Base-by-base conservation (phyloP, 1,140 invertebrate genomes). In the Lasioglossum albipes region DNA sequence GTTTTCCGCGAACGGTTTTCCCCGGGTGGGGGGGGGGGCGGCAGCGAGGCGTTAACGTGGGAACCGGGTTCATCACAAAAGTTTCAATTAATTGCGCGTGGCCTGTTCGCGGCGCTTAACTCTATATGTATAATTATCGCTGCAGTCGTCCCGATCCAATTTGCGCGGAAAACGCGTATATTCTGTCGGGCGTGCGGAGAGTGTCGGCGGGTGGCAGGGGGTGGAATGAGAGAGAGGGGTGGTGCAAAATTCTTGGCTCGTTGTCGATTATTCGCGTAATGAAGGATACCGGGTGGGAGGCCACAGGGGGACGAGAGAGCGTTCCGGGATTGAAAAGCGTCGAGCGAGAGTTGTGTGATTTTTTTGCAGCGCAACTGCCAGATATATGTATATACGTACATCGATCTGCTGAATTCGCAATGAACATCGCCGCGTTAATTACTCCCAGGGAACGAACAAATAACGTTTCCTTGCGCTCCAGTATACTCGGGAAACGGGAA, bases 231-330 rank as follows among this genome's bases (percentile, higher is more conserved):
- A 16, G 52, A 0, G 5, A 16, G 2, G 13, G 52, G 59, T 22
- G 13, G 36, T 36, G 36, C 36, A 36, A 64, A 64, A 64, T 64
- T 64, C 27, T 64, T 64, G 61, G 13, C 61, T 64, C 61, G 61
- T 64, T 31, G 61, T 31, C 22, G 61, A 64, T 64, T 64, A 64
- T 64, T 64, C 61, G 61, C 27, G 22, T 64, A 64, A 64, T 36
- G 22, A 64, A 64, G 61, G 22, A 64, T 64, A n/a, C 6, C 18
- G 18, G 54, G 20, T 6, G 20, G 16, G 0, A 20, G 2, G 54
- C 20, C 20, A 2, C 0, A 12, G 45, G 45, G 45, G 45, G 45
- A 12, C 13, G 45, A 13, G 10, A 12, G 10, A 10, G 10, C 45
- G 10, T 13, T 49, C 10, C 20, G 20, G 20, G 20, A n/a, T 59